Conservation (phyloP, 1,140 invertebrate genomes). For the Ericerus pela region DNA sequence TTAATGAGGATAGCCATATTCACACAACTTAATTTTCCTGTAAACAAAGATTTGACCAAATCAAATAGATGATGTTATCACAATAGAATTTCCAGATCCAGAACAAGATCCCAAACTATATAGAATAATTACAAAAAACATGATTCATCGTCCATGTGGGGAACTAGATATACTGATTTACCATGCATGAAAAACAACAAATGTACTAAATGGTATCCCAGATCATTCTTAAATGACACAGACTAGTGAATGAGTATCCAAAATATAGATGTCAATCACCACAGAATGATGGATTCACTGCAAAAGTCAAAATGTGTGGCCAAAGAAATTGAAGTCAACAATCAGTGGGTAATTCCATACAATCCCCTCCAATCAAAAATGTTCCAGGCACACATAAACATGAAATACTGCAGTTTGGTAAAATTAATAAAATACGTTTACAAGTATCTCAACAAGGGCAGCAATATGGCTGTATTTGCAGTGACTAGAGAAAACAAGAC, state of each 20-base stretch:
- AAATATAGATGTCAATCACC: conserved; percentile 23
- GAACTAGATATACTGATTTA: conserved; percentile 27
- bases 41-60: too few species aligned
- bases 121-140: conserved; percentile 31
- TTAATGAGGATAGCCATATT: too few species aligned
- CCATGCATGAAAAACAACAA: conserved; percentile 32
- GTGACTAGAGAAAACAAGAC: conserved; percentile 13
- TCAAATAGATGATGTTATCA: too few species aligned
- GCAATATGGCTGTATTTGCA: conserved; percentile 30
- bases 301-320: background rate
- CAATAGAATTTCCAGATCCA: too few species aligned
- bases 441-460: conserved; percentile 28
- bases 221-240: background rate
- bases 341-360: conserved; percentile 32
- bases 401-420: conserved; percentile 28
- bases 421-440: conserved; percentile 28
- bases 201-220: conserved; percentile 29
- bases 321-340: conserved; percentile 21
- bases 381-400: conserved; percentile 29
- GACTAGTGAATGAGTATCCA: conserved; percentile 29
- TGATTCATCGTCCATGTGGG: conserved; percentile 38
- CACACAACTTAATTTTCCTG: too few species aligned
- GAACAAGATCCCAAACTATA: too few species aligned
- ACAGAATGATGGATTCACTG: conserved; percentile 13
- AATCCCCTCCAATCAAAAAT: conserved; percentile 27